Percentiles rank a stretch among this genome's conserved stretches.
phyloP scores from a whole-genome alignment of 2,888 invertebrate species.

The Seira sanloemensis region DNA sequence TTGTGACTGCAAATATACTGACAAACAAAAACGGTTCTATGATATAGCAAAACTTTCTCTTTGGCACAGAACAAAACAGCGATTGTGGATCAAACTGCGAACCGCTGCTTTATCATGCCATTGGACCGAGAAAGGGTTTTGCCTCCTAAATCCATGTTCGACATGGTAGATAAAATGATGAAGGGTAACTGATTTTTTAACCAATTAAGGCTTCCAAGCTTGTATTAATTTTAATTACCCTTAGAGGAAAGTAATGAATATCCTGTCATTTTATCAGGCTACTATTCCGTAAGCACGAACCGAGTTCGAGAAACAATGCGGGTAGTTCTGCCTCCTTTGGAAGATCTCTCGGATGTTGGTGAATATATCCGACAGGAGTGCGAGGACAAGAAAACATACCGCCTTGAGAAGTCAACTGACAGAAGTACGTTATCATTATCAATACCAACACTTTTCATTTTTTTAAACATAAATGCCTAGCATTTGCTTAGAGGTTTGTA shows the following conservation, averaged over 20 bases:
- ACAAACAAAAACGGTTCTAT: no score
- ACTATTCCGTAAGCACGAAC: slow-evolving; percentile 87
- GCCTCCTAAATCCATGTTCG: slow-evolving; percentile 87
- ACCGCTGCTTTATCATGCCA: slow-evolving; percentile 93
- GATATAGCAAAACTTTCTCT: no score
- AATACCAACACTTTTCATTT: neutral
- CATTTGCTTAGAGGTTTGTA: neutral
- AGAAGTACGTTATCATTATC: slow-evolving; percentile 79
- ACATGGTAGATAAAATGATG: slow-evolving; percentile 87
- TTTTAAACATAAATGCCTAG: neutral
- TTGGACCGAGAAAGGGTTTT: slow-evolving; percentile 86
- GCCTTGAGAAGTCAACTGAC: slow-evolving; percentile 82
- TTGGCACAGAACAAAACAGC: slow-evolving; percentile 81
- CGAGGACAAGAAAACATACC: slow-evolving; percentile 83
- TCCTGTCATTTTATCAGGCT: slow-evolving; percentile 76
- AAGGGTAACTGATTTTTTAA: slow-evolving; percentile 77
- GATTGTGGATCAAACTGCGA: slow-evolving; percentile 85
- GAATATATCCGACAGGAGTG: slow-evolving; percentile 85
- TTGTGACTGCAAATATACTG: neutral
- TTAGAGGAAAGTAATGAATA: slow-evolving; percentile 20
- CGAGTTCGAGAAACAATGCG: slow-evolving; percentile 84
- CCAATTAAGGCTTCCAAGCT: neutral
- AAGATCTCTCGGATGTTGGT: slow-evolving; percentile 79
- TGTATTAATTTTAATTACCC: no score
- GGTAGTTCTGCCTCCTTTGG: slow-evolving; percentile 84